Evolutionary conservation across 1,140 invertebrate genomes (phyloP).

Genomic region (Apolygus lucorum): DNA sequence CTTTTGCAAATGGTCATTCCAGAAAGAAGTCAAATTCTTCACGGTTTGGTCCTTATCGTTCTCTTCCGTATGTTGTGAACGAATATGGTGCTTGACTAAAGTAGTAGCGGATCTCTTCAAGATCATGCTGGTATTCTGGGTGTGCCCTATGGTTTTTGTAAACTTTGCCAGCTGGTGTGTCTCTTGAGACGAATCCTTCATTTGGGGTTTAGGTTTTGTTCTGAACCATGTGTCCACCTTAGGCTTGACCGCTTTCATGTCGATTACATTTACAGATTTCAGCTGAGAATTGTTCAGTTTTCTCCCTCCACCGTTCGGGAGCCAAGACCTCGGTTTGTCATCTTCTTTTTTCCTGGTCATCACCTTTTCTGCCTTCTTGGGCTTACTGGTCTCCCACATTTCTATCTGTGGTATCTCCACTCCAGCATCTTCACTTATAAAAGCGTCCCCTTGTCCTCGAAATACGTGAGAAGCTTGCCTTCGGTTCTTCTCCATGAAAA

Average conservation of each 20-base stretch:
- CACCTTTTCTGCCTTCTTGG: neutral
- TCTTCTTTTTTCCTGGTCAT: neutral
- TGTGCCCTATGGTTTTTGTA: too few species aligned
- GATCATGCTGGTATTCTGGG: too few species aligned
- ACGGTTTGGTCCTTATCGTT: neutral
- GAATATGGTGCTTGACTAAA: too few species aligned
- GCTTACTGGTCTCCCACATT: neutral
- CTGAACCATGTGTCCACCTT: constrained; percentile 4
- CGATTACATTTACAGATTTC: neutral
- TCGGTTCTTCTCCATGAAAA: neutral
- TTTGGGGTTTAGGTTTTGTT: too few species aligned
- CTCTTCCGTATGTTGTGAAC: too few species aligned
- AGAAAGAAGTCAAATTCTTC: constrained; percentile 3
- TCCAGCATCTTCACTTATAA: neutral
- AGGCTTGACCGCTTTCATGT: neutral
- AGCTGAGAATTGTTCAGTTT: neutral
- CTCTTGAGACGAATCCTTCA: too few species aligned
- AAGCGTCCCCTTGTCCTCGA: neutral
- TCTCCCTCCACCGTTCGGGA: neutral
- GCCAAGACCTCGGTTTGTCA: neutral
- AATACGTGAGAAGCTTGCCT: neutral
- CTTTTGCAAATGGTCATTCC: neutral
- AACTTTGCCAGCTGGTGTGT: too few species aligned
- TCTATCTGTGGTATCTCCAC: too few species aligned
- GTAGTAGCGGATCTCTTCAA: too few species aligned